Conservation (phyloP, 2,113 vertebrate genomes). For the Scomber colias region DNA sequence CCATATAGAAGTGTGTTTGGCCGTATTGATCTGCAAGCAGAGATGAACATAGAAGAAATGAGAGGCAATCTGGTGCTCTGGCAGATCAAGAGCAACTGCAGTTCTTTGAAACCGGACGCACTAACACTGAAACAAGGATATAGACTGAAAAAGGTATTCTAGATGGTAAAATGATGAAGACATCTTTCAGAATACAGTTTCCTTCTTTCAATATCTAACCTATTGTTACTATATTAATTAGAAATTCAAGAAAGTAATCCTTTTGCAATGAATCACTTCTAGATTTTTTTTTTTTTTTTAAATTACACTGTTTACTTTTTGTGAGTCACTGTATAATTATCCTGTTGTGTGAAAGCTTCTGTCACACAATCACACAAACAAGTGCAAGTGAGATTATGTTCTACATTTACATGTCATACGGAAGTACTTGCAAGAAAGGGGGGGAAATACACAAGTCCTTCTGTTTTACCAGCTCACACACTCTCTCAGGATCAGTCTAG, state of each 20-base stretch:
- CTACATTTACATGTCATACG: conserved; percentile 39
- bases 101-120: conserved; percentile 76
- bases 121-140: conserved; percentile 60
- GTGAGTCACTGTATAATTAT: conserved; percentile 20
- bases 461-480: conserved; percentile 87
- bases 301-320: background rate
- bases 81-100: conserved; percentile 77
- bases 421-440: conserved; percentile 32
- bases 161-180: conserved; percentile 34
- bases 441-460: conserved; percentile 78
- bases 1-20: conserved; percentile 67
- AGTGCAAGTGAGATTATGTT: conserved; percentile 44
- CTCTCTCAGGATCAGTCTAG: conserved; percentile 89
- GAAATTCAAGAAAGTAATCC: background rate
- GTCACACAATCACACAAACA: conserved; percentile 24
- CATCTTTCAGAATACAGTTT: conserved; percentile 41
- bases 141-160: conserved; percentile 56
- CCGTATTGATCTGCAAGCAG: conserved; percentile 81
- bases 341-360: conserved; percentile 22
- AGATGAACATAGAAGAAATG: conserved; percentile 70
- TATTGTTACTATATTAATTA: background rate
- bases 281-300: background rate
- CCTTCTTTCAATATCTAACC: background rate
- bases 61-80: conserved; percentile 67
- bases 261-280: background rate